Conservation (phyloP, 2,113 vertebrate species). For the Aspidoscelis tigris region DNA sequence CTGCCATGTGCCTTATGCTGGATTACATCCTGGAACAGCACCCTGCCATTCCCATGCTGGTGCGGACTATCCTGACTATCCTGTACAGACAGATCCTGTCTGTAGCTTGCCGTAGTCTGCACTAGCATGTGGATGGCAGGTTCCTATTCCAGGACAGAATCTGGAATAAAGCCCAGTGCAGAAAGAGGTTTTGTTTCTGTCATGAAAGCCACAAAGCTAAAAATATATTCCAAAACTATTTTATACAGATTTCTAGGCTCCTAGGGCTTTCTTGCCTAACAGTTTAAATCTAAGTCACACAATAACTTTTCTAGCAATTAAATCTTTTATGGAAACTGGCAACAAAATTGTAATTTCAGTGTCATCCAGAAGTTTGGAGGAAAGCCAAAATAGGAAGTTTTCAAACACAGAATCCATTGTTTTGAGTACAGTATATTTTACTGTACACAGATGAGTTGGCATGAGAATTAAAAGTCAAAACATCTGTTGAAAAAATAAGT, state of each 20-base stretch:
- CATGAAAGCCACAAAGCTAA: neutral
- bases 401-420: neutral
- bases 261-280: neutral
- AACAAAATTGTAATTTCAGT: neutral
- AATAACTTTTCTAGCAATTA: neutral
- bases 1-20: too few species aligned
- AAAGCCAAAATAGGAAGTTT: neutral
- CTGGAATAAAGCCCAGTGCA: too few species aligned
- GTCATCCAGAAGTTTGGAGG: neutral
- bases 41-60: too few species aligned
- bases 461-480: slow-evolving; percentile 5
- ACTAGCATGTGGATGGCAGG: too few species aligned
- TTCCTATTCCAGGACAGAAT: too few species aligned
- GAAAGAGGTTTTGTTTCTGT: too few species aligned
- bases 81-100: too few species aligned
- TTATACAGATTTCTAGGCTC: neutral
- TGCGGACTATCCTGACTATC: too few species aligned
- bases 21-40: too few species aligned
- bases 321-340: neutral
- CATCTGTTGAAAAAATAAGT: slow-evolving; percentile 6
- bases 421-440: slow-evolving; percentile 30
- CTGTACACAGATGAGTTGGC: slow-evolving; percentile 18
- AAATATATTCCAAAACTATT: neutral
- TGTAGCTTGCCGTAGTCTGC: too few species aligned
- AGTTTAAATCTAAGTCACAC: neutral